Percentiles rank a stretch among this genome's conserved stretches.
Evolutionary conservation across 2,888 invertebrate genomes (phyloP).

Genomic region (Eudemis profundana): DNA sequence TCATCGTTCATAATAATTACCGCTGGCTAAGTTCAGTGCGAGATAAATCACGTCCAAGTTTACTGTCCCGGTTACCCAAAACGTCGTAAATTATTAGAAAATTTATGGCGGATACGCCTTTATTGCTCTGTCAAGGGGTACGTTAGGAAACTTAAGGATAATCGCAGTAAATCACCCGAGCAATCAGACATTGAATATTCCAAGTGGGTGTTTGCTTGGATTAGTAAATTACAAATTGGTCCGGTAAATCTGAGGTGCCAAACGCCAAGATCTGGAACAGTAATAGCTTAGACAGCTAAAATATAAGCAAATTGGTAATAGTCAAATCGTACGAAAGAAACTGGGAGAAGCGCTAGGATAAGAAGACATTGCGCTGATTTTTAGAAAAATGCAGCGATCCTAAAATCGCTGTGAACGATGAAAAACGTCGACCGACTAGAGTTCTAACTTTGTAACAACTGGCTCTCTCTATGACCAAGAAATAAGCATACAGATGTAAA

Average conservation of each 20-base stretch:
- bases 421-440: too few relatives aligned
- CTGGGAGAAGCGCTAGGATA: too few relatives aligned
- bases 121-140: background rate
- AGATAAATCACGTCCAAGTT: constrained; percentile 74
- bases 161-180: constrained; percentile 76
- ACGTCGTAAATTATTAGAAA: background rate
- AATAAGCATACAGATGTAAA: too few relatives aligned
- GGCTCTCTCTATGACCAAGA: too few relatives aligned
- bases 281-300: constrained; percentile 9
- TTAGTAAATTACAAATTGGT: constrained; percentile 73
- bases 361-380: too few relatives aligned
- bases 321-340: too few relatives aligned
- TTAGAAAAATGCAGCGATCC: too few relatives aligned
- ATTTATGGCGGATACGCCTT: background rate
- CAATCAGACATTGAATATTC: constrained; percentile 72
- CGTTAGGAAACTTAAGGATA: constrained; percentile 67
- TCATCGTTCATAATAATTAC: constrained; percentile 72
- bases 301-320: too few relatives aligned
- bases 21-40: constrained; percentile 54
- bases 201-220: constrained; percentile 73
- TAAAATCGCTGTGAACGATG: too few relatives aligned
- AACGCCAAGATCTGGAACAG: constrained; percentile 39
- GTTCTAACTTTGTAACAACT: too few relatives aligned
- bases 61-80: constrained; percentile 45
- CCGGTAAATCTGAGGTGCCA: constrained; percentile 64